These are phyloP conservation scores for Indri indri DNA, from an alignment of 2,113 vertebrate genomes.

Conservation along the genomic window DNA sequence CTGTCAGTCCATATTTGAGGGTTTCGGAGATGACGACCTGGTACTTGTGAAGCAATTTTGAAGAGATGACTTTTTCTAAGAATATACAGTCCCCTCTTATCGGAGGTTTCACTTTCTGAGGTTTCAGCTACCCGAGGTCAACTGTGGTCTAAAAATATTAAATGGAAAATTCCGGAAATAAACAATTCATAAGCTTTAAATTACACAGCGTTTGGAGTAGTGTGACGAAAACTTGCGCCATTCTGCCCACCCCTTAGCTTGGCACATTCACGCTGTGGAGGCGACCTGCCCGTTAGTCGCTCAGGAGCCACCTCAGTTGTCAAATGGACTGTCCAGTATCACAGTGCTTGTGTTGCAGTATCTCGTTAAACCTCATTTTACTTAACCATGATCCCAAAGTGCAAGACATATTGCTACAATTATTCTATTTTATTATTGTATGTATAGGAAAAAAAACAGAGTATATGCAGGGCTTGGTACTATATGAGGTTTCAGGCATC, in stretches of 20 bases:
- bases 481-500: background rate
- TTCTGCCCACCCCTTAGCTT: background rate
- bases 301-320: background rate
- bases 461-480: background rate
- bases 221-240: background rate
- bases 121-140: background rate
- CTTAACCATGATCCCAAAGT: background rate
- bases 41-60: background rate
- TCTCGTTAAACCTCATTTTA: background rate
- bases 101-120: background rate
- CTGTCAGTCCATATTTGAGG: background rate
- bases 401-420: background rate
- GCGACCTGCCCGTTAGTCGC: background rate
- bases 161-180: background rate
- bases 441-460: background rate
- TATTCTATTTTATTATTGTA: background rate
- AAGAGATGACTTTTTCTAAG: conserved; percentile 3
- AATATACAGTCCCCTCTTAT: background rate
- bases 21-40: background rate
- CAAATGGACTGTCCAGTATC: background rate
- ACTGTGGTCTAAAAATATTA: background rate
- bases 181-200: background rate
- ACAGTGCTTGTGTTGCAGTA: background rate
- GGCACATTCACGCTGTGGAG: background rate
- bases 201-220: background rate